Conservation (phyloP, 92 coral and sea anemone genomes). For the Epizoanthus illoricatus region DNA sequence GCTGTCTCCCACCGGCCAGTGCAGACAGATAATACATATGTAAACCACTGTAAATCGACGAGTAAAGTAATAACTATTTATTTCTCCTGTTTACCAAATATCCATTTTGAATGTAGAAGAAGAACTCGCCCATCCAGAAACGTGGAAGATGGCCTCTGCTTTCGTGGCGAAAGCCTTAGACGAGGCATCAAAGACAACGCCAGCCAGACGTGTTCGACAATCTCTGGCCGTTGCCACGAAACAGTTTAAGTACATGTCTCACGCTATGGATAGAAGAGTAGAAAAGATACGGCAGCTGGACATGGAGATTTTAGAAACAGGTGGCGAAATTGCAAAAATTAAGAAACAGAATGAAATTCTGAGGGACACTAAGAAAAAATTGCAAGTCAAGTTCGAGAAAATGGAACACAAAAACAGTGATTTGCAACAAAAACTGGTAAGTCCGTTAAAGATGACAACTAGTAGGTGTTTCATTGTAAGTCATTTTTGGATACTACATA, state of each 20-base stretch:
- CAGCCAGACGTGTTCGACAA: constrained; percentile 69
- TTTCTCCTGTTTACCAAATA: not conserved
- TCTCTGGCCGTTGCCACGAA: constrained; percentile 51
- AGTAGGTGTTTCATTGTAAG: not conserved
- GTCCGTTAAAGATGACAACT: not conserved
- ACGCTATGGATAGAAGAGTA: constrained; percentile 41
- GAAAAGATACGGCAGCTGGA: constrained; percentile 51
- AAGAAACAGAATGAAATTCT: constrained; percentile 78
- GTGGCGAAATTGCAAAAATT: constrained; percentile 57
- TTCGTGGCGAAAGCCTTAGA: constrained; percentile 49
- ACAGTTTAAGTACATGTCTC: constrained; percentile 68
- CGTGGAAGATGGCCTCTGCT: constrained; percentile 60
- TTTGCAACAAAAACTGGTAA: constrained; percentile 71
- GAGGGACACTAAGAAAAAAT: constrained; percentile 71
- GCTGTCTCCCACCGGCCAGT: no score
- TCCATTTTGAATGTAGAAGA: constrained; percentile 52
- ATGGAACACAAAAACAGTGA: constrained; percentile 64
- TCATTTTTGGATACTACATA: no score
- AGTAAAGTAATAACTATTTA: not conserved
- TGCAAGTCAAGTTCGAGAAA: constrained; percentile 76
- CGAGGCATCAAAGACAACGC: constrained; percentile 65
- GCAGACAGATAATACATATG: no score
- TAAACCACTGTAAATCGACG: not conserved
- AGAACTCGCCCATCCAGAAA: constrained; percentile 59
- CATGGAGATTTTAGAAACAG: constrained; percentile 53